Evolutionary conservation across 2,888 invertebrate genomes (phyloP).

Genomic region (Nowickia ferox): DNA sequence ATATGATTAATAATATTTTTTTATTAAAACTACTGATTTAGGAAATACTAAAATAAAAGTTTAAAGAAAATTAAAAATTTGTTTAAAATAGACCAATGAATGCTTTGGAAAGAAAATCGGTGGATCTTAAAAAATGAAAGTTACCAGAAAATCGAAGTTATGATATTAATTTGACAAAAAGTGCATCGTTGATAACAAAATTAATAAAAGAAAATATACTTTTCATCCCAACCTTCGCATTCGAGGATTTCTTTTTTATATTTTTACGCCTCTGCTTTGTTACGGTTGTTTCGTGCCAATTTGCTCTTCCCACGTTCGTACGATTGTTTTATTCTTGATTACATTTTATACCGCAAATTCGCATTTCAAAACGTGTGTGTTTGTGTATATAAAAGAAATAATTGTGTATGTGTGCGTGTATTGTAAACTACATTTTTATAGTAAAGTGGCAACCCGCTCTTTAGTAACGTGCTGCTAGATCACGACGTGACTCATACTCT

Average conservation of each 20-base stretch:
- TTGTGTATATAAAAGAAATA: conserved; percentile 39
- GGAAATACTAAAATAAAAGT: not conserved
- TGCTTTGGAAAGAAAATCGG: conserved; percentile 1
- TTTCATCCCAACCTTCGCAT: conserved; percentile 44
- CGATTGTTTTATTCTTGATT: conserved; percentile 61
- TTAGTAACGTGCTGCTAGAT: conserved; percentile 56
- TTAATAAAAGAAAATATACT: conserved; percentile 4
- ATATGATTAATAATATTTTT: not conserved
- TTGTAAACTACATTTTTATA: conserved; percentile 35
- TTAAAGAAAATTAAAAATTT: not conserved
- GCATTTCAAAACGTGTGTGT: conserved; percentile 69
- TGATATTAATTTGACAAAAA: not conserved
- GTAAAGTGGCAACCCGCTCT: conserved; percentile 65
- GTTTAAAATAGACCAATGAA: not conserved
- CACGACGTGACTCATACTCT: conserved; percentile 51
- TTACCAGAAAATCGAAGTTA: conserved; percentile 14
- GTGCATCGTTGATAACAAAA: conserved; percentile 47
- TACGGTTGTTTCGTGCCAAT: conserved; percentile 66
- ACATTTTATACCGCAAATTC: conserved; percentile 69
- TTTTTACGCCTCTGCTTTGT: conserved; percentile 72
- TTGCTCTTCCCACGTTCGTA: conserved; percentile 70
- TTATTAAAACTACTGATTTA: not conserved
- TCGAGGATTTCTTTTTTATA: conserved; percentile 58
- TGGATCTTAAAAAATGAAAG: conserved; percentile 26
- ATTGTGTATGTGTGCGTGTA: conserved; percentile 17